phyloP scores from a whole-genome alignment of 2,888 invertebrate genomes.

The Chouioia cunea region DNA sequence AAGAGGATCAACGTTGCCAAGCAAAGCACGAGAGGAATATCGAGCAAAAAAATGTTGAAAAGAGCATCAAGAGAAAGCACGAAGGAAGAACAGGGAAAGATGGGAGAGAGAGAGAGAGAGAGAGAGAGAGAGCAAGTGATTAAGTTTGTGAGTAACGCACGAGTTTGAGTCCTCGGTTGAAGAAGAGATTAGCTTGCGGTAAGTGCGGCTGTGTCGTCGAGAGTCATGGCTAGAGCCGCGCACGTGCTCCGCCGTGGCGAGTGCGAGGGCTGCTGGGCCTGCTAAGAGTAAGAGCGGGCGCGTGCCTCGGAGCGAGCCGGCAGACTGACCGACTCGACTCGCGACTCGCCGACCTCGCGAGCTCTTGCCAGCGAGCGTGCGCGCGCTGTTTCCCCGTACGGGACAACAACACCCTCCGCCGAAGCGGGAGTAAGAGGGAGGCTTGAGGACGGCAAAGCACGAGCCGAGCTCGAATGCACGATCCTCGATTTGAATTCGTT shows the following conservation, averaged over 20 bases:
- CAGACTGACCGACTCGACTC: constrained; percentile 32
- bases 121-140: background rate
- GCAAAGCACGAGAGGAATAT: too few species aligned
- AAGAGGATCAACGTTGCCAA: too few species aligned
- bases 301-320: constrained; percentile 38
- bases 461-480: too few species aligned
- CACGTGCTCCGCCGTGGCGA: constrained; percentile 1
- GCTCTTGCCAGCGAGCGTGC: background rate
- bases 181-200: constrained; percentile 9
- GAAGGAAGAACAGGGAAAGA: background rate
- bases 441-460: too few species aligned
- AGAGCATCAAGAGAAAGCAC: background rate
- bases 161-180: constrained; percentile 12
- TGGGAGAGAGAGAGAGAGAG: constrained; percentile 11
- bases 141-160: constrained; percentile 11
- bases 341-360: background rate
- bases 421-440: background rate
- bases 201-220: background rate
- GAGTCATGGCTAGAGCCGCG: background rate
- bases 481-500: too few species aligned
- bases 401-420: constrained; percentile 1
- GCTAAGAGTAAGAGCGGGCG: constrained; percentile 18
- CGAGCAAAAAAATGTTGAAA: too few species aligned
- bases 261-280: background rate
- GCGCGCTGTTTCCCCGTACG: background rate